Percentiles rank a stretch among this genome's conserved stretches.
These are phyloP conservation scores for Cyrtonyx montezumae DNA, from an alignment of 2,113 vertebrate genomes.

Conservation along the genomic window DNA sequence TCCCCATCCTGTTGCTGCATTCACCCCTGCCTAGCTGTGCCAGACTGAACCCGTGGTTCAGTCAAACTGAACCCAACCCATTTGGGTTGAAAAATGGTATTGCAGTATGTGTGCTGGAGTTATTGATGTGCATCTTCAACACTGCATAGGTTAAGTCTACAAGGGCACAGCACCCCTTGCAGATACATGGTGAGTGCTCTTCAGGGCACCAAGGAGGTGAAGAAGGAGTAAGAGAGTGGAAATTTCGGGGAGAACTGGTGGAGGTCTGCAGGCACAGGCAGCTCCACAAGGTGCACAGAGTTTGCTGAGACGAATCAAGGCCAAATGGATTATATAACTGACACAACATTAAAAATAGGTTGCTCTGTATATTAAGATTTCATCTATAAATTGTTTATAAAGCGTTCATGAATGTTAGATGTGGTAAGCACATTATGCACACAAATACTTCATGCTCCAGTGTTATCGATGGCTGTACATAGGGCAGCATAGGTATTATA, in stretches of 20 bases:
- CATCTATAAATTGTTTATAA: conserved; percentile 63
- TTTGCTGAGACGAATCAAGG: conserved; percentile 26
- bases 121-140: background rate
- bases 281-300: fast-evolving
- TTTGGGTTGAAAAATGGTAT: background rate
- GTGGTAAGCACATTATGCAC: conserved; percentile 25
- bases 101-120: fast-evolving
- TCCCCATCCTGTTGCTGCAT: background rate
- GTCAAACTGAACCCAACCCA: too few relatives aligned
- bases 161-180: background rate
- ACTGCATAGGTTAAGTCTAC: background rate
- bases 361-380: conserved; percentile 28
- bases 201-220: background rate
- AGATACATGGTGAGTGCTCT: background rate
- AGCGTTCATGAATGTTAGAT: conserved; percentile 54
- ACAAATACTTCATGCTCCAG: background rate
- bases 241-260: background rate
- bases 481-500: background rate
- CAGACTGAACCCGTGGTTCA: background rate
- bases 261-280: background rate
- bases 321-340: conserved; percentile 29
- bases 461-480: background rate
- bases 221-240: background rate
- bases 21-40: fast-evolving
- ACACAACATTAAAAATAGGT: conserved; percentile 38